Conservation (phyloP, 2,797 vertebrate species). For the Semotilus atromaculatus region DNA sequence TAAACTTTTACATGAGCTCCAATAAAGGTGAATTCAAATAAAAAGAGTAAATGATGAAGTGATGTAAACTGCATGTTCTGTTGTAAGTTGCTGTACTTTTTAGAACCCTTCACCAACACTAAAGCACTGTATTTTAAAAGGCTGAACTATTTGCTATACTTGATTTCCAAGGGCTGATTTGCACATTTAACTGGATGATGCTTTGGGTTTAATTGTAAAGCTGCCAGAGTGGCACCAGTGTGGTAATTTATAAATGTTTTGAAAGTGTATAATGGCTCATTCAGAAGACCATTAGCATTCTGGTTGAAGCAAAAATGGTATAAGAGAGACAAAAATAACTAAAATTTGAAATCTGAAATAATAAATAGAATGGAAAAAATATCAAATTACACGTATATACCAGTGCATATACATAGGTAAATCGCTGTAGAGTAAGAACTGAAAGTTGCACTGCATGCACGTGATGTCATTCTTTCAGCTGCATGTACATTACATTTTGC, state of each 20-base stretch:
- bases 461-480: background rate
- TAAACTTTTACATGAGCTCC: background rate
- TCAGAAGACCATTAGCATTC: background rate
- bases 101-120: background rate
- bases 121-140: background rate
- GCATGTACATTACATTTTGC: background rate
- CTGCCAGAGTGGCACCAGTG: background rate
- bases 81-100: slow-evolving; percentile 15
- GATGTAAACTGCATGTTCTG: slow-evolving; percentile 11
- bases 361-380: background rate
- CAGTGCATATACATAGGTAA: background rate
- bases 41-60: slow-evolving; percentile 9
- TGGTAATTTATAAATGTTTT: background rate
- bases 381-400: background rate
- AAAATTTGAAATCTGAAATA: background rate
- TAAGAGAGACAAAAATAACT: background rate
- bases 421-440: background rate
- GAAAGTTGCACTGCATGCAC: background rate
- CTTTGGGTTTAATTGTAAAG: background rate
- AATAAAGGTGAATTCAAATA: slow-evolving; percentile 12
- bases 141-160: background rate
- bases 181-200: background rate
- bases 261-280: background rate
- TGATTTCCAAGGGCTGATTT: slow-evolving; percentile 10
- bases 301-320: background rate